Percentiles rank a stretch among this genome's conserved stretches.
phyloP scores from a whole-genome alignment of 2,888 invertebrate genomes.

The Cancer borealis region DNA sequence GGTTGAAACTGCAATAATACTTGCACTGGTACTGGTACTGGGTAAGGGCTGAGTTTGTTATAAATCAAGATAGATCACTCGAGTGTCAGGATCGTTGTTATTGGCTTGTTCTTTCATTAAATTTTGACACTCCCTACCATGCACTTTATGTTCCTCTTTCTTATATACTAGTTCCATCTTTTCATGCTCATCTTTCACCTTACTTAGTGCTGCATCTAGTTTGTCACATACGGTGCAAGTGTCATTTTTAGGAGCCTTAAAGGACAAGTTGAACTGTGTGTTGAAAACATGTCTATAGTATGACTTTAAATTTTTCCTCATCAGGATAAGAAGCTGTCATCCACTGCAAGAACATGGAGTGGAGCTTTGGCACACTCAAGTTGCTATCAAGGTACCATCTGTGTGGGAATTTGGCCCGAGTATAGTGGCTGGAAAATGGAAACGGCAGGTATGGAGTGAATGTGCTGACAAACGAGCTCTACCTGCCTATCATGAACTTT shows the following conservation, averaged over 20 bases:
- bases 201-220: neutral
- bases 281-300: slow-evolving; percentile 9
- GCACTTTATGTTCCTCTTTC: neutral
- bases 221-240: slow-evolving; percentile 37
- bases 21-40: no score
- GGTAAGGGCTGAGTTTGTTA: slow-evolving; percentile 49
- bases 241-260: slow-evolving; percentile 8
- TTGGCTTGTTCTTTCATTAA: slow-evolving; percentile 1
- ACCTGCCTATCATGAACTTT: neutral
- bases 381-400: neutral
- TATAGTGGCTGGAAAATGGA: slow-evolving; percentile 33
- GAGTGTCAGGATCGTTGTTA: neutral
- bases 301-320: neutral
- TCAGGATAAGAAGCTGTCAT: neutral
- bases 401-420: slow-evolving; percentile 3
- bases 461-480: neutral
- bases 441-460: neutral
- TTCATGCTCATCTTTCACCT: neutral
- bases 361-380: slow-evolving; percentile 23
- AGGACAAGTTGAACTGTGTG: neutral
- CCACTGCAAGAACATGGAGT: neutral
- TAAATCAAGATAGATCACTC: slow-evolving; percentile 43
- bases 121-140: neutral
- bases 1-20: no score
- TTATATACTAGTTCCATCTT: neutral